phyloP scores from a whole-genome alignment of 2,113 vertebrate species.

The cattle (Bos taurus) region DNA sequence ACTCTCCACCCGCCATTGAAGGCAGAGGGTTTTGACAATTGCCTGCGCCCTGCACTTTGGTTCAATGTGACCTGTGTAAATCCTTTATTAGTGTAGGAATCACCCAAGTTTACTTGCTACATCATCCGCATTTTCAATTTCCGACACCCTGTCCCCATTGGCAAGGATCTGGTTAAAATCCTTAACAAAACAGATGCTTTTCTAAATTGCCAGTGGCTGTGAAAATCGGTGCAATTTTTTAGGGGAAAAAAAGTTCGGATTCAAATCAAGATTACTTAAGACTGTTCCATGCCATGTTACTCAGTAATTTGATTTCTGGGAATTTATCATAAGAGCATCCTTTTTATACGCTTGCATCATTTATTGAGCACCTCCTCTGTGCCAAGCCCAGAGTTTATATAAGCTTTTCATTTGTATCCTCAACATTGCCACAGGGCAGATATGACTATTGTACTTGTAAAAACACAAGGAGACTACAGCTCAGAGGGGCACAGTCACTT shows the following conservation, averaged over 20 bases:
- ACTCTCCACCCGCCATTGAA: neutral
- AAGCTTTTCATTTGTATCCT: neutral
- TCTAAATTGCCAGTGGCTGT: neutral
- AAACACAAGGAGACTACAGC: neutral
- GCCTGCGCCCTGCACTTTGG: neutral
- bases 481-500: neutral
- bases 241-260: neutral
- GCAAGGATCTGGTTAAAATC: neutral
- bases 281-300: neutral
- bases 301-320: neutral
- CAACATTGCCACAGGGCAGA: neutral
- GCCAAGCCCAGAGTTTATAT: neutral
- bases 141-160: neutral
- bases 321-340: neutral
- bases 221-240: neutral
- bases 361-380: neutral
- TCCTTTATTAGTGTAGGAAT: fast-evolving
- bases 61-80: neutral
- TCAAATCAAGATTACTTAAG: neutral
- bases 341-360: neutral
- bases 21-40: neutral
- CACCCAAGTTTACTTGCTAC: too few relatives aligned
- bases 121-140: neutral
- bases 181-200: neutral
- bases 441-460: neutral